Evolutionary conservation across 23 tunicate species (phyloP), one percentile per base, ranked within the genome.

Genomic region (Oikopleura albicans): DNA sequence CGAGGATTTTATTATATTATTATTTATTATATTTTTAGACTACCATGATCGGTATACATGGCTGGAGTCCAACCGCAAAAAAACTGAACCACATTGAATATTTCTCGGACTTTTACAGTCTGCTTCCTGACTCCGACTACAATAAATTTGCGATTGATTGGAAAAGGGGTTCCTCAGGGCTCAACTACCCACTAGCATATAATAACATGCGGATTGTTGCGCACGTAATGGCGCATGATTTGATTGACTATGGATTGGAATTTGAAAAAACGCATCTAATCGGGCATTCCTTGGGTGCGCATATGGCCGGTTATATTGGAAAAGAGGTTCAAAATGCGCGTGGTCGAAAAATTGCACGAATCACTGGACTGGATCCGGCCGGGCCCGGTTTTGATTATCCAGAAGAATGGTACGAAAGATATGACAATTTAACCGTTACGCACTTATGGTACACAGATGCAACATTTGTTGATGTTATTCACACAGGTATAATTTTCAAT

Each of bases 311-410:
- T 22, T 71, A 71, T 29, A 71, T 71, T 29, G 79, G 79, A 29
- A 71, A 71, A 71, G 79, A 71, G 31, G 27, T 71, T 16, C 79
- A 71, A 29, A 16, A 12, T 71, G 4, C 4, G 37, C 4, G 36
- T 2, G 31, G 31, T 2, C 36, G 2, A 22, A 71, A 12, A 16
- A 37, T 29, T 22, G 79, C 4, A 71, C 27, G 79, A 71, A 71
- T 71, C 28, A 71, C 79, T 31, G 79, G 79, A 12, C 35, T 71
- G 79, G 79, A 71, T 31, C 79, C 79, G 37, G 79, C 79, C 79
- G 79, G 79, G 37, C 79, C 79, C 2, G 79, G 34, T 31, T 71
- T 71, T 71, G 35, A 29, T 29, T 71, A 22, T 37, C 79, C 79
- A 71, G 33, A 2, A 29, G 27, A 16, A 16, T 71, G 79, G 79